Percentiles rank a stretch among this genome's conserved stretches.
Conservation (phyloP, 2,888 invertebrate species). For the Ptychoptera contaminata region DNA sequence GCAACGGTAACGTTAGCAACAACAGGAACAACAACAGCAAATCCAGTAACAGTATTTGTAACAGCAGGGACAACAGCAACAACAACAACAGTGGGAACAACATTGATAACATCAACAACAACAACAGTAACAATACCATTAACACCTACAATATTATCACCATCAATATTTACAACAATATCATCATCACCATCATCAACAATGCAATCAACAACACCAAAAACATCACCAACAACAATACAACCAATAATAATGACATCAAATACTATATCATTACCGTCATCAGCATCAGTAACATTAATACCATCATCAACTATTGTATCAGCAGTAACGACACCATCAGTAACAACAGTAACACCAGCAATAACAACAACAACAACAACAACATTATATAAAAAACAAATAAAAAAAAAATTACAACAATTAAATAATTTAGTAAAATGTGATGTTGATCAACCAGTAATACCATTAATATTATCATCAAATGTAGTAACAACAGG, state of each 20-base stretch:
- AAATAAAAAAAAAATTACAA: slow-evolving; percentile 10
- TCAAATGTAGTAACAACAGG: slow-evolving; percentile 13
- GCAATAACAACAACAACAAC: slow-evolving; percentile 34
- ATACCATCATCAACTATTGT: not conserved
- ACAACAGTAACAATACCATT: not conserved
- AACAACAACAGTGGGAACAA: too few relatives aligned
- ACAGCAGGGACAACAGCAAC: not conserved
- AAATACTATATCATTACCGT: not conserved
- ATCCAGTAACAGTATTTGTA: not conserved
- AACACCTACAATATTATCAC: not conserved
- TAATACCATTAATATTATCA: slow-evolving; percentile 15
- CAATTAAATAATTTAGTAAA: too few relatives aligned
- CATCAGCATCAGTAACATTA: not conserved
- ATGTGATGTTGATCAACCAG: slow-evolving; percentile 13
- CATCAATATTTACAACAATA: not conserved
- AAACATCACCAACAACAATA: not conserved
- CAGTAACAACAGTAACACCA: slow-evolving; percentile 24
- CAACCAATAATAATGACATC: too few relatives aligned
- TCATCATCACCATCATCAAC: not conserved
- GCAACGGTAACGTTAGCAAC: not conserved
- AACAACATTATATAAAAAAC: slow-evolving; percentile 19
- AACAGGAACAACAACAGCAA: not conserved
- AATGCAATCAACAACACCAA: not conserved
- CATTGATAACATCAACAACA: not conserved
- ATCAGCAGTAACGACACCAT: not conserved